phyloP scores from a whole-genome alignment of 2,888 invertebrate genomes.

The Rhagonycha lutea region DNA sequence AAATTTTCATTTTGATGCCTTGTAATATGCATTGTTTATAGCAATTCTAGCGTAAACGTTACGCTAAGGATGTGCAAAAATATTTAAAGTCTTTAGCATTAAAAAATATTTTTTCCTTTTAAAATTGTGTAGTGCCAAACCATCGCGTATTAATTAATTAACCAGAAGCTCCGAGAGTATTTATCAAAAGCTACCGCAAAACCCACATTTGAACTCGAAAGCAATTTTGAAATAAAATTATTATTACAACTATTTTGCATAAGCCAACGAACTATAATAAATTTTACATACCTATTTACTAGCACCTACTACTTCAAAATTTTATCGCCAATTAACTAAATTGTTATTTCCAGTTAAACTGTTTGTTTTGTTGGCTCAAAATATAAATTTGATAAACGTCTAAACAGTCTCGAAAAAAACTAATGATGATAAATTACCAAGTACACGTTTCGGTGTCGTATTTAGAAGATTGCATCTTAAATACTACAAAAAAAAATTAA shows the following conservation, averaged over 20 bases:
- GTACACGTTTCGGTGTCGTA: not conserved
- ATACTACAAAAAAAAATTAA: not conserved
- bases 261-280: not conserved
- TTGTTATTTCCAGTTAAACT: not conserved
- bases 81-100: not conserved
- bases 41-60: slow-evolving; percentile 14
- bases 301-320: not conserved
- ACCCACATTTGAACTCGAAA: not conserved
- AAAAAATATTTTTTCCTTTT: not conserved
- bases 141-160: not conserved
- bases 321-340: not conserved
- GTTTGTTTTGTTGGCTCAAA: not conserved
- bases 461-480: not conserved
- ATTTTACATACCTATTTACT: not conserved
- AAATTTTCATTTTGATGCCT: slow-evolving; percentile 18
- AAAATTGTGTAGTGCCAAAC: not conserved
- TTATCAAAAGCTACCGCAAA: not conserved
- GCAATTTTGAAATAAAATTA: not conserved
- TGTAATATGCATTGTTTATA: slow-evolving; percentile 18
- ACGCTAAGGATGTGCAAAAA: not conserved
- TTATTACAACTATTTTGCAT: not conserved
- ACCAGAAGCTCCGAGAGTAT: not conserved
- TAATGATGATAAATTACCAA: not conserved
- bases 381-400: not conserved
- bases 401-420: not conserved